Conservation (phyloP, 2,797 vertebrate species). For the Aldrovandia affinis region DNA sequence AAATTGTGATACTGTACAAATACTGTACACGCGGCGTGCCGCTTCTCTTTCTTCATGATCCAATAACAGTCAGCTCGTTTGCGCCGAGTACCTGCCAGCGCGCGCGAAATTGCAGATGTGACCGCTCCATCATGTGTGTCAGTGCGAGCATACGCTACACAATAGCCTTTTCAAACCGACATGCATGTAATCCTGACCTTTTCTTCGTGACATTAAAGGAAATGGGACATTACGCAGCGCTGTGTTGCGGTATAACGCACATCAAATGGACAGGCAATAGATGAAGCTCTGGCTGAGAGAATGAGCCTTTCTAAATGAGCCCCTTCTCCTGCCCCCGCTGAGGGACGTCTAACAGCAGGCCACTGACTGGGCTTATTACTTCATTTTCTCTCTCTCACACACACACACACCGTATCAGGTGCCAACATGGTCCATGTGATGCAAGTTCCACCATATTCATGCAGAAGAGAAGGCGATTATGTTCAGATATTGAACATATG, state of each 20-base stretch:
- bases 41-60: background rate
- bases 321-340: background rate
- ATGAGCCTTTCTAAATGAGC: background rate
- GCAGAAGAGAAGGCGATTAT: background rate
- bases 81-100: background rate
- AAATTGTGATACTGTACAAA: background rate
- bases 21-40: background rate
- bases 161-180: background rate
- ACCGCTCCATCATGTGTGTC: background rate
- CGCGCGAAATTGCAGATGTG: background rate
- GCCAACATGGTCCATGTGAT: background rate
- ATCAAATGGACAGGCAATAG: background rate
- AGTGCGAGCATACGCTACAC: background rate
- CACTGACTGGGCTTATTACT: background rate
- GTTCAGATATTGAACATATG: background rate
- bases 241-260: background rate
- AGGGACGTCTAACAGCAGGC: background rate
- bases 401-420: background rate
- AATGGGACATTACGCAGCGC: background rate
- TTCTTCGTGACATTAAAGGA: constrained; percentile 9
- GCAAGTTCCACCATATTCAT: background rate
- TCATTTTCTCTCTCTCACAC: background rate
- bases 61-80: background rate
- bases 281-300: background rate
- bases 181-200: background rate